Evolutionary conservation across 2,888 invertebrate species (phyloP), one percentile per base, ranked within the genome.

Genomic region (Sesamia inferens): DNA sequence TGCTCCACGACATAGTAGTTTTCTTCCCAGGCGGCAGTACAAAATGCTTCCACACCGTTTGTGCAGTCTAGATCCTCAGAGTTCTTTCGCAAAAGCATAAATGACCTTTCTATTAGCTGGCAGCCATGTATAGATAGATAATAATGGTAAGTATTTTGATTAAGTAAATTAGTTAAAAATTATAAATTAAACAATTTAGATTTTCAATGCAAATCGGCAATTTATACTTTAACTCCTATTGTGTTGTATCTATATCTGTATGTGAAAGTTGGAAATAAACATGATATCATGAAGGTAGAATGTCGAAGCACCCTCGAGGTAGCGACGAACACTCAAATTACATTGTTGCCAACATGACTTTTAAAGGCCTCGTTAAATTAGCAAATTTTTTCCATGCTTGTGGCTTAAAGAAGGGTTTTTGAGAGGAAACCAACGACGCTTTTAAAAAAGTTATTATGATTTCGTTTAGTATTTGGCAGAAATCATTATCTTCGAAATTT

Each of bases 321-420:
- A 74, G 71, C 63, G 66, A 55, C 68, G 74, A 77, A 75, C 85
- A 79, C 83, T 89, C 78, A 84, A 88, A 88, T 87, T 84, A 88
- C 87, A 87, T 88, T 89, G 88, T 88, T 79, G 76, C 78, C 76
- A 76, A 82, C 76, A 79, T 80, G 74, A 82, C 74, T 86, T 88
- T 79, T 88, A 76, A 82, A 77, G 75, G 76, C 74, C 80, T 82
- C 79, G 74, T 85, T 82, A 76, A 83, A 82, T 84, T 77, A 75
- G 67, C 62, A 79, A 67, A 48, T 68, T 81, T 81, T 81, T 81
- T 71, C 68, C 76, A 71, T 76, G 78, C 63, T 73, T 75, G 69
- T 68, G 73, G 70, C 62, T 65, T 57, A 58, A 63, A 77, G 70
- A 73, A 69, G 67, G 61, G 42, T 69, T 71, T 71, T 79, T 62